Conservation (phyloP, 2,113 vertebrate genomes). For the Poecile atricapillus region DNA sequence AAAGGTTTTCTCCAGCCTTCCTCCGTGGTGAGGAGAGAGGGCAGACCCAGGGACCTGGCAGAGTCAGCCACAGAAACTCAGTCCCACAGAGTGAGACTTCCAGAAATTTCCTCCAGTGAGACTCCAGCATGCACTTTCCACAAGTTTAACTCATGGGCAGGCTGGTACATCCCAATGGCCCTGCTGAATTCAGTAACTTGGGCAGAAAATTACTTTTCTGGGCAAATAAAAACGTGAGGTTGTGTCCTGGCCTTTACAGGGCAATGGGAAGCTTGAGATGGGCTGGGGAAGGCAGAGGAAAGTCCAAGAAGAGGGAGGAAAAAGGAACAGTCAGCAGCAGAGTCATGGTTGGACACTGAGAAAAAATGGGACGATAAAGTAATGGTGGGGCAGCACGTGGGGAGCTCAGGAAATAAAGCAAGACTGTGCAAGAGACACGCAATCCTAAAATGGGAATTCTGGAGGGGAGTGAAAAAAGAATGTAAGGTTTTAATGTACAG, state of each 20-base stretch:
- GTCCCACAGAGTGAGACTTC: neutral
- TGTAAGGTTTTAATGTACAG: neutral
- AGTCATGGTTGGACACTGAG: neutral
- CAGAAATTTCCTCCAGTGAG: neutral
- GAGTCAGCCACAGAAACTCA: neutral
- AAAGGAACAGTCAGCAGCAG: neutral
- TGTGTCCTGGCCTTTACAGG: neutral
- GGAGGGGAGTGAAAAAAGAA: neutral
- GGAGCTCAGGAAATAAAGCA: neutral
- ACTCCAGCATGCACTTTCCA: neutral
- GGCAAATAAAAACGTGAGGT: neutral
- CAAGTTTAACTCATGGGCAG: neutral
- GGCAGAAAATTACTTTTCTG: neutral
- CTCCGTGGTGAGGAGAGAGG: neutral
- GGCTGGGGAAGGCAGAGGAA: neutral
- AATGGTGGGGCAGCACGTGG: neutral
- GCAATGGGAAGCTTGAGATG: neutral
- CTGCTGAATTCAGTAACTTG: neutral
- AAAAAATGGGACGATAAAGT: neutral
- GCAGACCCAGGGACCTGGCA: neutral
- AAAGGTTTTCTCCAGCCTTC: neutral
- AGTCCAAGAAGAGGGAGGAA: neutral
- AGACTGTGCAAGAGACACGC: neutral
- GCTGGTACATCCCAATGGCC: neutral
- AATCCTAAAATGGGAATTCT: neutral